phyloP scores from a whole-genome alignment of 2,113 vertebrate species.

The Solenodon paradoxus region DNA sequence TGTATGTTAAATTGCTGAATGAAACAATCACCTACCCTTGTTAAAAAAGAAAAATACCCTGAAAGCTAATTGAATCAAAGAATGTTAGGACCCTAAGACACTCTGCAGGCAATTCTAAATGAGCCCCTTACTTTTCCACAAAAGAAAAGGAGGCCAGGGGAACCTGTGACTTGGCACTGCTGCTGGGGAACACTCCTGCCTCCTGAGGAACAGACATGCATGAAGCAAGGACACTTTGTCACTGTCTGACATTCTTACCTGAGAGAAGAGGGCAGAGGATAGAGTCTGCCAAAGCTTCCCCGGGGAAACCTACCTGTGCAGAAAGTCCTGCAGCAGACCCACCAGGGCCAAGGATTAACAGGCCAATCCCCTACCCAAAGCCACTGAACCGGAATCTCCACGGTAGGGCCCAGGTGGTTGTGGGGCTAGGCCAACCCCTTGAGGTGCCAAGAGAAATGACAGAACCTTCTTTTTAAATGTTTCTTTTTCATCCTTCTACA shows the following conservation, averaged over 20 bases:
- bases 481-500: background rate
- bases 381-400: background rate
- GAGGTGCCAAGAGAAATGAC: background rate
- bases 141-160: background rate
- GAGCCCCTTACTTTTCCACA: background rate
- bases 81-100: background rate
- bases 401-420: background rate
- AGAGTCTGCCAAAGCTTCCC: background rate
- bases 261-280: background rate
- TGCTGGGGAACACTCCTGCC: background rate
- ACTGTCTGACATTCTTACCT: background rate
- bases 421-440: background rate
- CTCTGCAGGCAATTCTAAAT: background rate
- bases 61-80: constrained; percentile 33
- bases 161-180: background rate
- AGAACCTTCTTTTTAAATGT: background rate
- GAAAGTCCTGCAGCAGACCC: background rate
- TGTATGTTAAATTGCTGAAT: constrained; percentile 44
- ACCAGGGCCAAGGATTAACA: background rate
- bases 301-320: background rate
- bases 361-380: background rate
- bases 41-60: constrained; percentile 51
- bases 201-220: background rate
- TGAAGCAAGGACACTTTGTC: background rate
- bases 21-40: constrained; percentile 25